Percentiles rank a stretch among this genome's conserved stretches.
Conservation (phyloP, 2,113 vertebrate genomes). For the Tyto alba region DNA sequence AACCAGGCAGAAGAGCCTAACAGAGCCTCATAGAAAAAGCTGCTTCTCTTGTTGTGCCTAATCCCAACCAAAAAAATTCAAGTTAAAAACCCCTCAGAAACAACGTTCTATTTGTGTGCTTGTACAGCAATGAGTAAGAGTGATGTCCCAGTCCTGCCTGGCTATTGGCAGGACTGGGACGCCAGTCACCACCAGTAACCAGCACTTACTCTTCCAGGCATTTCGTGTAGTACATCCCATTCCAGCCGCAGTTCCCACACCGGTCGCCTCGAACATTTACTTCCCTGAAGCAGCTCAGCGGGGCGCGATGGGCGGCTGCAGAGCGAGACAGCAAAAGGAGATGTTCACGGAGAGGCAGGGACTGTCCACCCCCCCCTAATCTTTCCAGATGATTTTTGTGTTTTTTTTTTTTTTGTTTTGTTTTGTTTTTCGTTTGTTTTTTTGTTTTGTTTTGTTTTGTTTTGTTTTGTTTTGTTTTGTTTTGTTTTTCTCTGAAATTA, state of each 20-base stretch:
- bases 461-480: no score
- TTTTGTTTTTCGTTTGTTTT: no score
- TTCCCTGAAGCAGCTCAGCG: neutral
- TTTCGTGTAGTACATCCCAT: neutral
- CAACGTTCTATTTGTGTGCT: no score
- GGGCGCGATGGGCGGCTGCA: neutral
- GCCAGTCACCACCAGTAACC: neutral
- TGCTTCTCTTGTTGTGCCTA: neutral
- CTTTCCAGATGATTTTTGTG: neutral
- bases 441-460: no score
- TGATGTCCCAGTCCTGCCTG: neutral
- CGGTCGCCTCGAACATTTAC: constrained; percentile 28
- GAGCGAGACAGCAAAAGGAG: no score
- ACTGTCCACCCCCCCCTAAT: no score
- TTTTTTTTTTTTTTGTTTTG: no score
- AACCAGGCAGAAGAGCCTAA: neutral
- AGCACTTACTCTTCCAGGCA: neutral
- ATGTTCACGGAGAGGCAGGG: neutral
- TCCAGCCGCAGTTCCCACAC: constrained; percentile 45
- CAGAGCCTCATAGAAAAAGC: neutral
- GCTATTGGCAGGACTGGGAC: neutral
- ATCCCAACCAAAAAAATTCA: neutral
- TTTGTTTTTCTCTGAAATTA: no score
- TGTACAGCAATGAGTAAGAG: neutral
- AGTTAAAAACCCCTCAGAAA: neutral